These are phyloP conservation scores for Lepidurus arcticus DNA, from an alignment of 1,140 invertebrate species.

Conservation along the genomic window DNA sequence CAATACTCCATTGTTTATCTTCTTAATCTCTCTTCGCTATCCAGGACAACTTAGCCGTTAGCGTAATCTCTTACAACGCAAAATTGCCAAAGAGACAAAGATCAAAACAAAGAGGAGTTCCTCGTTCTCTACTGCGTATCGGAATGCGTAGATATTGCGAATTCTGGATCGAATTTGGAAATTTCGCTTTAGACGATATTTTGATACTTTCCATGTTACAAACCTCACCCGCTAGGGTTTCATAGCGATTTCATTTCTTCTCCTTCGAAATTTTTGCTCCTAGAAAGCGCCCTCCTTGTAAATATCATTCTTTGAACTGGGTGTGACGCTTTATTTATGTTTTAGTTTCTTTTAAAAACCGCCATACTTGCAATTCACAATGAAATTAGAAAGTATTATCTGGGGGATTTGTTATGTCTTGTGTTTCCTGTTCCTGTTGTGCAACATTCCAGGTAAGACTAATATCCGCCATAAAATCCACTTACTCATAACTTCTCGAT, in stretches of 20 bases:
- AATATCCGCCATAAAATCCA: neutral
- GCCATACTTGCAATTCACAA: neutral
- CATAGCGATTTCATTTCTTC: neutral
- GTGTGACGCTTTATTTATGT: neutral
- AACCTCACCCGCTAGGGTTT: neutral
- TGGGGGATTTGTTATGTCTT: neutral
- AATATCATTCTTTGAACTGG: constrained; percentile 2
- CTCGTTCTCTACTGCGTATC: too few species aligned
- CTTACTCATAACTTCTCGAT: neutral
- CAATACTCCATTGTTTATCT: too few species aligned
- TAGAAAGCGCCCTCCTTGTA: neutral
- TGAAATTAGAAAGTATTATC: constrained; percentile 3
- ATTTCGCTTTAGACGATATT: too few species aligned
- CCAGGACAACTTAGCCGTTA: too few species aligned
- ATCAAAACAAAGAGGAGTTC: too few species aligned
- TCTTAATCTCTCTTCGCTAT: too few species aligned
- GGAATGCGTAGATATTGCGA: too few species aligned
- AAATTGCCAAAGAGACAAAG: too few species aligned
- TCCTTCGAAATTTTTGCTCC: neutral
- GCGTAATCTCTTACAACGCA: too few species aligned
- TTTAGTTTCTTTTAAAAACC: neutral
- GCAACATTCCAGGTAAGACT: neutral
- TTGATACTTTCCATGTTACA: too few species aligned
- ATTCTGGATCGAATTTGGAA: too few species aligned
- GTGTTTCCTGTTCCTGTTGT: neutral